Evolutionary conservation across 2,797 vertebrate genomes (phyloP), one percentile per base, ranked within the genome.

Genomic region (Cirrhinus molitorella): DNA sequence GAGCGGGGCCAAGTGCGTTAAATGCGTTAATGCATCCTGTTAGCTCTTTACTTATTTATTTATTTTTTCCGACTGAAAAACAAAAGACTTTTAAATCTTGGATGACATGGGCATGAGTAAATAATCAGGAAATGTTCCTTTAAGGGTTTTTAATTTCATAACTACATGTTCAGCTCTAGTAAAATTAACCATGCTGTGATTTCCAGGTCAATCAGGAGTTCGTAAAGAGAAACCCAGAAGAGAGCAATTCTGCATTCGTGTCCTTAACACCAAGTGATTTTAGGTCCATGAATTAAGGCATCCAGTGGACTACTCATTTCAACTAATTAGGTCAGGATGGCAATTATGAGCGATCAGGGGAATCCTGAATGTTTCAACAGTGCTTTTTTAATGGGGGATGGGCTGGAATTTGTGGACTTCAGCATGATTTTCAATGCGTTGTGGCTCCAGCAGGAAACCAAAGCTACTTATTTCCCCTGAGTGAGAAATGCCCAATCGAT

Each of bases 381-480:
- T 47, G 31, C 76, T 79, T 80, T 47, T 63, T 63, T 47, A 77
- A 40, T 34, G 59, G 28, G 2, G 43, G 17, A 43, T 53, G 14
- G 16, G 23, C 7, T 49, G 10, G n/a, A n/a, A 59, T 49, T 47
- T 57, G 45, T 66, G 68, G 66, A 61, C 73, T 73, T 77, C 74
- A 57, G 72, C 74, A 55, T 31, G 61, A 73, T 83, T 84, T 87
- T 76, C 80, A 76, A 79, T 81, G 55, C 34, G 43, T 40, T 21
- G 57, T 40, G 63, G 71, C 75, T 65, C 71, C 43, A 74, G 40
- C 57, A 65, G 80, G 5, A 47, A 66, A 75, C 68, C 40, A 85
- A 55, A 53, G 80, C 53, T 5, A 55, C 51, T 88, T 87, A 89
- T 89, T 89, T 89, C 88, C 87, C 88, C 25, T 1, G 85, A 82